A percentile compares a stretch with the other conserved stretches of the same genome.
Conservation (phyloP, 1,140 invertebrate genomes). For the Meteorus sp. region DNA sequence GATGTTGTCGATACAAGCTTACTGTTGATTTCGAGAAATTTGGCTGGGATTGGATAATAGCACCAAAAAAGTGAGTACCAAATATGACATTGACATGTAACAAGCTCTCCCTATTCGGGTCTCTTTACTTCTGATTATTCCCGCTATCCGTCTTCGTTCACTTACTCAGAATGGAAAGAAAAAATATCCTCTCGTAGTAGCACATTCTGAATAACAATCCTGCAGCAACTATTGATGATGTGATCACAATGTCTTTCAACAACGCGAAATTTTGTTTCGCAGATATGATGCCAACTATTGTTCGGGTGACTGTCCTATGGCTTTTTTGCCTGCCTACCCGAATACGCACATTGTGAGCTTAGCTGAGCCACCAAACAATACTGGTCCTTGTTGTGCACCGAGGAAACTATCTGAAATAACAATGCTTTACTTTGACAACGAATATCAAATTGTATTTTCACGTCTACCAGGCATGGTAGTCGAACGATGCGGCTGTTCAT, state of each 20-base stretch:
- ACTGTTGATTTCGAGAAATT: constrained; percentile 96
- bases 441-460: constrained; percentile 85
- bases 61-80: constrained; percentile 76
- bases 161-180: too few species aligned
- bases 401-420: constrained; percentile 86
- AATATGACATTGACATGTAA: too few species aligned
- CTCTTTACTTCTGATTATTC: too few species aligned
- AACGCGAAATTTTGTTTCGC: constrained; percentile 16
- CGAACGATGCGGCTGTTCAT: constrained; percentile 89
- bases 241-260: too few species aligned
- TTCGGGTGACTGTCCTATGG: constrained; percentile 90
- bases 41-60: constrained; percentile 98
- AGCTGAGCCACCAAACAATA: constrained; percentile 69
- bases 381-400: constrained; percentile 87
- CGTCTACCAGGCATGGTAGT: constrained; percentile 91
- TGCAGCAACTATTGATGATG: too few species aligned
- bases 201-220: too few species aligned
- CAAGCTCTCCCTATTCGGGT: too few species aligned
- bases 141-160: too few species aligned
- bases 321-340: constrained; percentile 86
- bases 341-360: constrained; percentile 90
- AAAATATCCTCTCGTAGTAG: too few species aligned
- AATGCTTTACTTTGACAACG: constrained; percentile 90
- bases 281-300: constrained; percentile 95
- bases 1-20: constrained; percentile 88